Conservation (phyloP, 2,888 invertebrate genomes). For the Drosophila nigricruria region DNA sequence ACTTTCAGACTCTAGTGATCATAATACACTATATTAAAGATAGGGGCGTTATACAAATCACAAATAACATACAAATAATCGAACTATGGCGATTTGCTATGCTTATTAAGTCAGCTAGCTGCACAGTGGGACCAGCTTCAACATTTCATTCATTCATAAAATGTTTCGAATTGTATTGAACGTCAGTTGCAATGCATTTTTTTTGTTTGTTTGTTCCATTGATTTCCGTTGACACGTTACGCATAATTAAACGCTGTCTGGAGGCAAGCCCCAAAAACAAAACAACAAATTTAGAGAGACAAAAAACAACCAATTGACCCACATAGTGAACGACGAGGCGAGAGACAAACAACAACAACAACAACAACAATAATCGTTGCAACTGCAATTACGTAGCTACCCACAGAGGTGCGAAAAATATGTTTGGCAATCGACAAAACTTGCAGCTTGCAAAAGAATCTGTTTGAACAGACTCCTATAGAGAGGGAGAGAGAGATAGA, state of each 20-base stretch:
- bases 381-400: constrained; percentile 43
- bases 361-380: constrained; percentile 26
- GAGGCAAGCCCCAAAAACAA: constrained; percentile 58
- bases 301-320: constrained; percentile 66
- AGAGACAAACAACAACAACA: constrained; percentile 10
- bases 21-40: background rate
- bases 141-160: constrained; percentile 20
- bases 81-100: constrained; percentile 25
- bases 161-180: constrained; percentile 35
- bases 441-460: constrained; percentile 11
- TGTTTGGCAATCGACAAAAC: constrained; percentile 51
- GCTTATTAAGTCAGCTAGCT: constrained; percentile 7
- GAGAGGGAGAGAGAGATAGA: background rate
- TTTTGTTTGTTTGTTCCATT: constrained; percentile 31
- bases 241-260: constrained; percentile 77
- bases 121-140: constrained; percentile 19
- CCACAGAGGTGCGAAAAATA: constrained; percentile 63
- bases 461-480: constrained; percentile 19
- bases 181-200: constrained; percentile 17
- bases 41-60: constrained; percentile 24
- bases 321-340: constrained; percentile 45
- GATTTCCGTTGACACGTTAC: constrained; percentile 67
- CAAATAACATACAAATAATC: constrained; percentile 17
- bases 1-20: background rate
- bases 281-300: constrained; percentile 1